phyloP scores from a whole-genome alignment of 2,888 invertebrate species.

The Corythucha ciliata region DNA sequence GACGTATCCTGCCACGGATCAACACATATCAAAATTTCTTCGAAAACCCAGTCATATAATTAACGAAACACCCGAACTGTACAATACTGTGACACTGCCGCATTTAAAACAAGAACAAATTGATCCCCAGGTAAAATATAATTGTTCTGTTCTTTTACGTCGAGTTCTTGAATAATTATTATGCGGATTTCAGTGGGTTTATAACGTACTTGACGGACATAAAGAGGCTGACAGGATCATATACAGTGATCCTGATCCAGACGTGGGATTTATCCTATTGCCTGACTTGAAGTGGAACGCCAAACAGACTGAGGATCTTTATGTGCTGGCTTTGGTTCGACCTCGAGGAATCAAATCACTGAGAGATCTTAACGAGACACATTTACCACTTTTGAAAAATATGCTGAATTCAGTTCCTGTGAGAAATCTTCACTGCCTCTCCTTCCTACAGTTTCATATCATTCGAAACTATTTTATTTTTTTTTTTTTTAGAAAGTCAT shows the following conservation, averaged over 20 bases:
- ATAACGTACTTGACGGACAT: conserved; percentile 88
- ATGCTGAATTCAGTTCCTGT: conserved; percentile 66
- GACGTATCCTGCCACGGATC: conserved; percentile 87
- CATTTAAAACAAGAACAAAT: conserved; percentile 60
- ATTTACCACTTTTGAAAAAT: conserved; percentile 74
- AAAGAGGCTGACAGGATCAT: conserved; percentile 81
- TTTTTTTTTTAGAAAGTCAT: conserved; percentile 57
- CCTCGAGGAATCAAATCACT: conserved; percentile 68
- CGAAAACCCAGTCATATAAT: conserved; percentile 64
- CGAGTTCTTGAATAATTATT: conserved; percentile 12
- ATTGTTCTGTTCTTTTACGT: conserved; percentile 22
- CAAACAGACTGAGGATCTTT: conserved; percentile 60
- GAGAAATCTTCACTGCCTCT: conserved; percentile 29
- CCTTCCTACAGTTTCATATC: conserved; percentile 3
- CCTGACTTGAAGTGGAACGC: conserved; percentile 98
- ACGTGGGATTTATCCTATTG: conserved; percentile 74
- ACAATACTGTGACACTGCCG: conserved; percentile 67
- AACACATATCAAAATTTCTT: conserved; percentile 81
- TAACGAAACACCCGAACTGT: conserved; percentile 74
- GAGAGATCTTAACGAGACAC: conserved; percentile 66
- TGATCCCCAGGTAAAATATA: background rate
- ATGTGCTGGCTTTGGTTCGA: conserved; percentile 72
- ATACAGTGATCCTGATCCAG: conserved; percentile 66
- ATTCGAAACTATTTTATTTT: conserved; percentile 17
- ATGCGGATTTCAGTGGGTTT: conserved; percentile 73